Base-by-base conservation (phyloP, 2,888 invertebrate genomes). In the Tinea semifulvella region DNA sequence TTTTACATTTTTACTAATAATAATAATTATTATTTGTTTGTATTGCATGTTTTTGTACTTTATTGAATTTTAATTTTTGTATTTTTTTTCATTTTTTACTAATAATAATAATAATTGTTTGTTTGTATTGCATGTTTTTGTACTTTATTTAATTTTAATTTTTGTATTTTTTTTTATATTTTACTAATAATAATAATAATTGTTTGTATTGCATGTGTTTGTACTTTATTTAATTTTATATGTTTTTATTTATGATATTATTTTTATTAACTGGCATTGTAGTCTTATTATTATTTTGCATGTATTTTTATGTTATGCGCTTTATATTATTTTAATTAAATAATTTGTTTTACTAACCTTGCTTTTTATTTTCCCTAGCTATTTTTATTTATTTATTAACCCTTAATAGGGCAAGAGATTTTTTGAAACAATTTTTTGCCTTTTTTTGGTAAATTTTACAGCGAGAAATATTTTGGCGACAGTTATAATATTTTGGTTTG, bases 41-140 rank as follows among this genome's bases (percentile, higher is more conserved):
- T 22, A 22, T 22, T 22, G 5, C 8, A 7, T 22, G 8, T 22
- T 22, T 7, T 7, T 22, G 5, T 22, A 22, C 8, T 22, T 22
- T 22, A 7, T 7, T 22, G 5, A 22, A 8, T 22, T 22, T 22
- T 7, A 22, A 22, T 8, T 8, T 22, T 7, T 5, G 25, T 22
- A 22, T 22, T 7, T 22, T 6, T 28, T 28, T 28, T n/a, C n/a
- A n/a, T n/a, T n/a, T n/a, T n/a, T 5, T 28, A 35, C 7, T 35
- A 35, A 8, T 35, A 35, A 13, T 35, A 3, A 13, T n/a, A n/a
- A 7, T 35, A 28, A n/a, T 6, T 28, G n/a, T 28, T 28, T n/a
- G n/a, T 28, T 11, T 28, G 4, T 28, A 11, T 35, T 18, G 36
- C 36, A 36, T 36, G 36, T 10, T 16, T 36, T 36, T 14, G 35